Percentiles rank a stretch among this genome's conserved stretches.
Conservation (phyloP, 2,888 invertebrate species). For the Heterodera filipjevi region DNA sequence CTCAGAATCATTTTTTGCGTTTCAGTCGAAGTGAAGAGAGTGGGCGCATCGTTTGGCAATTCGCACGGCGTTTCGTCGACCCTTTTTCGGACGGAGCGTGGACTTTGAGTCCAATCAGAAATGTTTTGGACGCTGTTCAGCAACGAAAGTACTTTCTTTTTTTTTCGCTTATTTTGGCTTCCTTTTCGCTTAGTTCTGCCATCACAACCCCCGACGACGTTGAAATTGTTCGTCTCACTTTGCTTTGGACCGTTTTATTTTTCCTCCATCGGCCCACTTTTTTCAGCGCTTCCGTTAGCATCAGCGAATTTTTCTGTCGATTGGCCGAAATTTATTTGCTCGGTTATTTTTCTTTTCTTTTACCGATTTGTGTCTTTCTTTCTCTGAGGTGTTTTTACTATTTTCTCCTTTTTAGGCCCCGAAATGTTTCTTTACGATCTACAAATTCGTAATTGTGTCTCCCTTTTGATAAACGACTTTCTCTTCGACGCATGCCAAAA, state of each 20-base stretch:
- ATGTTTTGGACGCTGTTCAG: constrained; percentile 33
- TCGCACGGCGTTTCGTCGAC: constrained; percentile 51
- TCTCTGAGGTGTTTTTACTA: no score
- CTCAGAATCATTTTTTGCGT: background rate
- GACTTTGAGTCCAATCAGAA: constrained; percentile 40
- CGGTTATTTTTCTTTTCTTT: constrained; percentile 37
- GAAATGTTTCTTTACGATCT: constrained; percentile 49
- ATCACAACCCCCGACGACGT: constrained; percentile 49
- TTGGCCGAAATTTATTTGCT: constrained; percentile 53
- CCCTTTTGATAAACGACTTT: constrained; percentile 44
- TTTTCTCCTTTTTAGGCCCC: constrained; percentile 39
- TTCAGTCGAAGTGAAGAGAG: constrained; percentile 34
- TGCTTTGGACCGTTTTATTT: constrained; percentile 57
- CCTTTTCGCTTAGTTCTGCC: background rate
- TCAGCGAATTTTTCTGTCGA: constrained; percentile 52
- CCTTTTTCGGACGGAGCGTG: constrained; percentile 55
- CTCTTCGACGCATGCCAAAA: constrained; percentile 42
- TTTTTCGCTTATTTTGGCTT: background rate
- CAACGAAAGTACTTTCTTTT: constrained; percentile 11
- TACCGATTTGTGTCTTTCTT: no score
- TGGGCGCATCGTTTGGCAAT: constrained; percentile 36
- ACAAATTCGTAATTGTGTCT: constrained; percentile 39
- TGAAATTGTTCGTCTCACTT: constrained; percentile 54
- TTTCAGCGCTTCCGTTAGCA: constrained; percentile 40
- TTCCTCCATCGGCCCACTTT: constrained; percentile 39